Evolutionary conservation across 2,113 vertebrate genomes (phyloP).

Genomic region (Calyptommatus sinebrachiatus): DNA sequence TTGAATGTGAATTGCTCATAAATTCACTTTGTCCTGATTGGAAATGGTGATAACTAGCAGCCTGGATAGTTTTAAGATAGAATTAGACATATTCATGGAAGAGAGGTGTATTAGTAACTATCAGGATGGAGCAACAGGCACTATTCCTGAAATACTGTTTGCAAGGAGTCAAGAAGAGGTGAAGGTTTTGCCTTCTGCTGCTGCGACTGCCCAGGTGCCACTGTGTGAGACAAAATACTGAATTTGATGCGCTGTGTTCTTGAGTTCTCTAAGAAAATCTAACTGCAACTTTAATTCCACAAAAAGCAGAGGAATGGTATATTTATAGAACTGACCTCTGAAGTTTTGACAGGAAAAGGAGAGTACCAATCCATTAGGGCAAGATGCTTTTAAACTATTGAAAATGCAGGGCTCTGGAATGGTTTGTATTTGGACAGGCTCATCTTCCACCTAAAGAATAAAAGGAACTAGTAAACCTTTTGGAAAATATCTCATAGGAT

Average conservation of each 20-base stretch:
- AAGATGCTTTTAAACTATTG: constrained; percentile 77
- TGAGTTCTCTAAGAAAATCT: not conserved
- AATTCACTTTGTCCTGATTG: too few relatives aligned
- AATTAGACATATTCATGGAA: too few relatives aligned
- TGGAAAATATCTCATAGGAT: not conserved
- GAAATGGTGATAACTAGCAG: too few relatives aligned
- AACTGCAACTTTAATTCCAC: too few relatives aligned
- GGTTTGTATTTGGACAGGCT: constrained; percentile 35
- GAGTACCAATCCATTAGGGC: constrained; percentile 84
- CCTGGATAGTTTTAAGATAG: too few relatives aligned
- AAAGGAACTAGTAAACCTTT: constrained; percentile 12
- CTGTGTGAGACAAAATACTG: not conserved
- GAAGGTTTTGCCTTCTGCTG: too few relatives aligned
- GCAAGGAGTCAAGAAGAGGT: too few relatives aligned
- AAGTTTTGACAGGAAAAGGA: constrained; percentile 73
- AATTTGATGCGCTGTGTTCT: not conserved
- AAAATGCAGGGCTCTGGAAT: constrained; percentile 51
- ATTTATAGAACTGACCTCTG: constrained; percentile 66
- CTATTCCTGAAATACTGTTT: too few relatives aligned
- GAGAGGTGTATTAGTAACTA: too few relatives aligned
- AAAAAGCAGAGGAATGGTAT: not conserved
- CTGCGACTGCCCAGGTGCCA: too few relatives aligned
- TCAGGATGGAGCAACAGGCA: too few relatives aligned
- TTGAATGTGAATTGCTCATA: too few relatives aligned
- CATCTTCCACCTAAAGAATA: constrained; percentile 62